A percentile compares a stretch with the other conserved stretches of the same genome.
These are phyloP conservation scores for Atrina japonica DNA, from an alignment of 2,888 invertebrate species.

Conservation along the genomic window DNA sequence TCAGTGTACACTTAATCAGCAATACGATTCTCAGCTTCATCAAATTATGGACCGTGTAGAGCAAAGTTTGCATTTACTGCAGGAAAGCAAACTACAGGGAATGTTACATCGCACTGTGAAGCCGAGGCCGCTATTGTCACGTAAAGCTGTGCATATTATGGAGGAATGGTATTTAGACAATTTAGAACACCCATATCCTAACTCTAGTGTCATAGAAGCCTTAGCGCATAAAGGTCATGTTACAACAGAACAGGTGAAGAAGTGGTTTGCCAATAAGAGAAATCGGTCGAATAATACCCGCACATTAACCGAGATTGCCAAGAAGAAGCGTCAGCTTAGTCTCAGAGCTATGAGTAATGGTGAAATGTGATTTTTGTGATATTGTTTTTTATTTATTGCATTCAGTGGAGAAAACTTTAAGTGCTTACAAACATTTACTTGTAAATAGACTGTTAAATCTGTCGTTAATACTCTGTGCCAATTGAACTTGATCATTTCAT, in stretches of 20 bases:
- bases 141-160: constrained; percentile 55
- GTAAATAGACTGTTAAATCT: too few species aligned
- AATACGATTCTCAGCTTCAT: constrained; percentile 61
- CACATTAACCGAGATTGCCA: constrained; percentile 65
- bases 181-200: constrained; percentile 71
- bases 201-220: constrained; percentile 49
- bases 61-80: constrained; percentile 54
- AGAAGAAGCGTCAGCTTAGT: constrained; percentile 57
- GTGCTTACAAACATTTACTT: too few species aligned
- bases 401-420: too few species aligned
- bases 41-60: constrained; percentile 62
- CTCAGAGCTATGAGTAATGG: background rate
- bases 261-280: constrained; percentile 76
- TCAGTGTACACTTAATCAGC: constrained; percentile 54
- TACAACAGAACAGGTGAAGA: constrained; percentile 70
- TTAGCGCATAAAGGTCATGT: constrained; percentile 62
- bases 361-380: background rate
- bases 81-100: constrained; percentile 46
- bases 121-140: constrained; percentile 57
- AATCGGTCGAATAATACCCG: constrained; percentile 70
- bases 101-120: constrained; percentile 9
- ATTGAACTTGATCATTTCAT: too few species aligned
- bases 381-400: background rate
- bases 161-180: constrained; percentile 69
- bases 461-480: too few species aligned